A percentile compares a stretch with the other conserved stretches of the same genome.
These are phyloP conservation scores for Petrocephalus schoutedeni DNA, from an alignment of 2,797 vertebrate species.

Conservation along the genomic window DNA sequence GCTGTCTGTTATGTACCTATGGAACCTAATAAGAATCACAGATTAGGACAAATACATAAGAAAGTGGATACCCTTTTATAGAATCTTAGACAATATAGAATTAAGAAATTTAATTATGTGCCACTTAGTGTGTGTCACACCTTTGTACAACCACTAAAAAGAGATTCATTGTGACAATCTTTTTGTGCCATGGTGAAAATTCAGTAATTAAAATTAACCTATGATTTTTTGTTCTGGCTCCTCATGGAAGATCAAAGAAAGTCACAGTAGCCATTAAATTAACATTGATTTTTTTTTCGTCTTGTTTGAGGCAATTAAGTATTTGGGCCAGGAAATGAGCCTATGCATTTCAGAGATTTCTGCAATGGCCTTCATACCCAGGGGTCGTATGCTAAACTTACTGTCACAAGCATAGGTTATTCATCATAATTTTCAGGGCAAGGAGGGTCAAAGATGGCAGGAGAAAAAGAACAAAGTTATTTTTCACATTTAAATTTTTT, in stretches of 20 bases:
- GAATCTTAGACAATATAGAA: neutral
- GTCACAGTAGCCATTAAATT: neutral
- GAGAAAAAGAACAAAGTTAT: conserved; percentile 13
- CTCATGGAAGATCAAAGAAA: neutral
- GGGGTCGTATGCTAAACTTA: conserved; percentile 29
- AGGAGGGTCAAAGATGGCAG: conserved; percentile 4
- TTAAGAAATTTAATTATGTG: neutral
- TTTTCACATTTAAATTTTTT: no score
- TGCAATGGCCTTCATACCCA: conserved; percentile 9
- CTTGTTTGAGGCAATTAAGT: neutral
- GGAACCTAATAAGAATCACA: neutral
- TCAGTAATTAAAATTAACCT: neutral
- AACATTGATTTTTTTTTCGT: neutral
- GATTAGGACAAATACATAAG: neutral
- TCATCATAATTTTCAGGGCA: conserved; percentile 31
- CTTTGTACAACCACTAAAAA: neutral
- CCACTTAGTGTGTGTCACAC: neutral
- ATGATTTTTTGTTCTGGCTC: neutral
- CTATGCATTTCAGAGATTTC: conserved; percentile 36
- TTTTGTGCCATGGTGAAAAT: neutral
- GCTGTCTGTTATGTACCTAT: neutral
- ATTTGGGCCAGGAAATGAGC: conserved; percentile 26
- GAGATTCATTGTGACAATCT: neutral
- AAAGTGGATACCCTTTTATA: neutral
- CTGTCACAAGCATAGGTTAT: conserved; percentile 23